Conservation (phyloP, 2,888 invertebrate genomes). For the Netelia inedita region DNA sequence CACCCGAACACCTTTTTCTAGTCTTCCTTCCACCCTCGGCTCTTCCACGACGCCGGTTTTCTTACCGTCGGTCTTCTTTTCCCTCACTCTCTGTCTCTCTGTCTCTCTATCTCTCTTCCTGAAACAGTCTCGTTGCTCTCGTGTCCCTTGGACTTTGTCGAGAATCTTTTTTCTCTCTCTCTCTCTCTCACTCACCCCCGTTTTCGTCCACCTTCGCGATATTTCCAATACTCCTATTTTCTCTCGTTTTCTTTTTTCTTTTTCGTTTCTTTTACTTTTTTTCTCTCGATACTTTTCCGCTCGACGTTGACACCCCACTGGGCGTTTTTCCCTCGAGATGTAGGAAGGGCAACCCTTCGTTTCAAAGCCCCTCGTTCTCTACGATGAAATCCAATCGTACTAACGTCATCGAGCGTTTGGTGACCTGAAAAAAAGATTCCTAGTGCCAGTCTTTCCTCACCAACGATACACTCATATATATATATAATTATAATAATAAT, state of each 20-base stretch:
- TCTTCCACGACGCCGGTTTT: slow-evolving; percentile 47
- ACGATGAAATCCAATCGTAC: slow-evolving; percentile 59
- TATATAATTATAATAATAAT: neutral
- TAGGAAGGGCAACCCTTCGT: neutral
- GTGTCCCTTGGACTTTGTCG: slow-evolving; percentile 60
- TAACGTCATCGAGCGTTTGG: slow-evolving; percentile 43
- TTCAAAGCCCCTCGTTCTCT: slow-evolving; percentile 32
- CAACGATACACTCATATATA: neutral
- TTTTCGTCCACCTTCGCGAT: slow-evolving; percentile 48
- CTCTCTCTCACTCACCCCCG: slow-evolving; percentile 38
- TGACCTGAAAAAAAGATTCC: slow-evolving; percentile 55
- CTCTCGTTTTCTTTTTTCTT: neutral
- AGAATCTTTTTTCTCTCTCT: slow-evolving; percentile 40
- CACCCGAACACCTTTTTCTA: slow-evolving; percentile 54
- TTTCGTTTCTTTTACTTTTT: slow-evolving; percentile 9
- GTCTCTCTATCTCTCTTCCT: slow-evolving; percentile 8
- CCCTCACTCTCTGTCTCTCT: slow-evolving; percentile 26
- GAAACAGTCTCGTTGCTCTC: slow-evolving; percentile 62
- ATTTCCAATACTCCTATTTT: neutral
- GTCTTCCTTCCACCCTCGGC: slow-evolving; percentile 57
- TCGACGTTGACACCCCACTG: slow-evolving; percentile 24
- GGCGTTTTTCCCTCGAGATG: slow-evolving; percentile 20
- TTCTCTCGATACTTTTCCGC: slow-evolving; percentile 59
- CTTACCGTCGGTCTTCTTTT: slow-evolving; percentile 2
- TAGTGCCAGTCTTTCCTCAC: slow-evolving; percentile 5